Conservation (phyloP, 1,140 invertebrate species). For the Cepaea nemoralis region DNA sequence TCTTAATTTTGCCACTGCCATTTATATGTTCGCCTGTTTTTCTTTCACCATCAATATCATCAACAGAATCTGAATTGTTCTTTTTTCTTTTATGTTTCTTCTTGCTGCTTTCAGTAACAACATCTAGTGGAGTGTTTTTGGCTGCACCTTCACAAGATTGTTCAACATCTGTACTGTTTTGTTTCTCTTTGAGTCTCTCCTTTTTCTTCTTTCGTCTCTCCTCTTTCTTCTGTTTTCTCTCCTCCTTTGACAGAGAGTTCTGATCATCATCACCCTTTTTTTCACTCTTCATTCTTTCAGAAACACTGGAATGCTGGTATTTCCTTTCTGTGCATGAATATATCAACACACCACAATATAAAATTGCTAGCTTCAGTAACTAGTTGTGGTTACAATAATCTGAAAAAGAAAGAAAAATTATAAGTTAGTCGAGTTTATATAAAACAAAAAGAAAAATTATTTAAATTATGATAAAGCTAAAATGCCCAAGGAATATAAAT, state of each 20-base stretch:
- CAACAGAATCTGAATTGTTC: background rate
- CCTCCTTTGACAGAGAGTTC: background rate
- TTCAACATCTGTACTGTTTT: background rate
- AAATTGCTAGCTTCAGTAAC: too few species aligned
- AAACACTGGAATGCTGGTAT: too few species aligned
- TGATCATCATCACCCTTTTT: background rate
- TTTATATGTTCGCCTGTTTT: background rate
- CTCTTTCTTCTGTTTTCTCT: too few species aligned
- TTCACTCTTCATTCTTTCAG: background rate
- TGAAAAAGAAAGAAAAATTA: too few species aligned
- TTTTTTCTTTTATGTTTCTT: background rate
- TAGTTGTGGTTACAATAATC: too few species aligned
- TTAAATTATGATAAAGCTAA: too few species aligned
- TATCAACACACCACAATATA: too few species aligned
- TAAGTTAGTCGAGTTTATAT: too few species aligned
- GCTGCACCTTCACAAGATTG: background rate
- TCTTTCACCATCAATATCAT: background rate
- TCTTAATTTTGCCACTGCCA: background rate
- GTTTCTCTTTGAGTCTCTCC: background rate
- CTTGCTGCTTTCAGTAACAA: background rate
- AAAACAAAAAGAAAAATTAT: too few species aligned
- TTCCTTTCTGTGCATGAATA: too few species aligned
- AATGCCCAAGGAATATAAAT: too few species aligned
- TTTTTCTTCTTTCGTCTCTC: constrained; percentile 8
- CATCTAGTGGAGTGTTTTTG: background rate